These are phyloP conservation scores for Nephrotoma guestfalica DNA, from an alignment of 2,888 invertebrate genomes.

Conservation along the genomic window DNA sequence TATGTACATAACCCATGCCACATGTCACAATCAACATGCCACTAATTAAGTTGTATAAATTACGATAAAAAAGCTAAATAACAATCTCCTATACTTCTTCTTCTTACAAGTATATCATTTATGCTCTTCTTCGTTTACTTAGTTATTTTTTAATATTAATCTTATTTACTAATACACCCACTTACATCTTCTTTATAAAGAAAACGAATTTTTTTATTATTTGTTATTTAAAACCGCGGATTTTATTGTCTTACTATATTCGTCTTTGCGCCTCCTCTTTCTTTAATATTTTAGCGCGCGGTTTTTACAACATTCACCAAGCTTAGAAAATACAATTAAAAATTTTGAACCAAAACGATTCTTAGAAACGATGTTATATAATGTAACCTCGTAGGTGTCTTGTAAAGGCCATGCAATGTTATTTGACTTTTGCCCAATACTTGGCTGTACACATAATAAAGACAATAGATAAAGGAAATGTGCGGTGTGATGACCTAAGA, in stretches of 20 bases:
- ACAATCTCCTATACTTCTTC: neutral
- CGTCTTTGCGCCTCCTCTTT: constrained; percentile 2
- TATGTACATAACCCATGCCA: neutral
- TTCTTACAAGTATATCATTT: neutral
- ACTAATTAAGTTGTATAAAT: constrained; percentile 6
- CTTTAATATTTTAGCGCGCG: neutral
- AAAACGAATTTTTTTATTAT: neutral
- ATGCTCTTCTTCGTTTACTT: neutral
- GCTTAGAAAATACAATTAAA: neutral
- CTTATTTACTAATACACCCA: constrained; percentile 2
- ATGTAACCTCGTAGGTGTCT: neutral
- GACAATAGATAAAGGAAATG: constrained; percentile 1
- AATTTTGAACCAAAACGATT: neutral
- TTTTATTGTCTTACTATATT: constrained; percentile 1
- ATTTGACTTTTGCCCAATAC: neutral
- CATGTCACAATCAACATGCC: constrained; percentile 2
- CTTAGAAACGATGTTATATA: neutral
- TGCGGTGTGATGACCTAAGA: neutral
- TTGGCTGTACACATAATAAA: neutral
- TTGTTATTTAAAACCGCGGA: constrained; percentile 3
- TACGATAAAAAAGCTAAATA: constrained; percentile 1
- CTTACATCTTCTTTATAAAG: neutral
- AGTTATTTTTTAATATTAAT: neutral
- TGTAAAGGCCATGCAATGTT: neutral
- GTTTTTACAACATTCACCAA: neutral